Conservation (phyloP, 2,888 invertebrate species). For the Enoplolaimus lenunculus region DNA sequence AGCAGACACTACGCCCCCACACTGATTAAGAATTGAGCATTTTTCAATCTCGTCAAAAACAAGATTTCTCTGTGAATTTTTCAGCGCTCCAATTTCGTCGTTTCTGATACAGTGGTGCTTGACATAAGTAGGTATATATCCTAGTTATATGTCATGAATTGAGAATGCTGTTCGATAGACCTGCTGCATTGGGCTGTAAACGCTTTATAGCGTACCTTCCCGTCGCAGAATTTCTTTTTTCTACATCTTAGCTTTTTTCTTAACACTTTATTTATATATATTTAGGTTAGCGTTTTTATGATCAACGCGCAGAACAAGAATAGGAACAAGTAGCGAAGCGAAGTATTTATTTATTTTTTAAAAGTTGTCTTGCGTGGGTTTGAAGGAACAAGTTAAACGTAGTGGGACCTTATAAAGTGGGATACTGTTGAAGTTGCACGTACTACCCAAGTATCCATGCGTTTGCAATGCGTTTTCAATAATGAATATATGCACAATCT, state of each 20-base stretch:
- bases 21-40: no score
- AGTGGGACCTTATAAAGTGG: no score
- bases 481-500: no score
- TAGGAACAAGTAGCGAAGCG: no score
- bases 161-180: not conserved
- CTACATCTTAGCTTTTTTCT: not conserved
- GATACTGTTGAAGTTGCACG: no score
- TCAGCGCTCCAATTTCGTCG: not conserved
- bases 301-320: not conserved
- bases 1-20: no score
- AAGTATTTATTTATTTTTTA: no score
- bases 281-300: not conserved
- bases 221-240: no score
- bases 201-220: not conserved
- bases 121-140: not conserved
- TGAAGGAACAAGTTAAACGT: no score
- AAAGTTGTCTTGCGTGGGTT: no score
- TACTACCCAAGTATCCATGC: no score
- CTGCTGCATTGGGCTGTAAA: not conserved
- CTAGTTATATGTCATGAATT: not conserved
- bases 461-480: no score
- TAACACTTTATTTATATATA: not conserved
- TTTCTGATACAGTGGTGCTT: not conserved
- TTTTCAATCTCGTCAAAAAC: not conserved
- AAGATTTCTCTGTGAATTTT: not conserved